Evolutionary conservation across 2,888 invertebrate species (phyloP).

Genomic region (Hirtodrosophila alboralis): DNA sequence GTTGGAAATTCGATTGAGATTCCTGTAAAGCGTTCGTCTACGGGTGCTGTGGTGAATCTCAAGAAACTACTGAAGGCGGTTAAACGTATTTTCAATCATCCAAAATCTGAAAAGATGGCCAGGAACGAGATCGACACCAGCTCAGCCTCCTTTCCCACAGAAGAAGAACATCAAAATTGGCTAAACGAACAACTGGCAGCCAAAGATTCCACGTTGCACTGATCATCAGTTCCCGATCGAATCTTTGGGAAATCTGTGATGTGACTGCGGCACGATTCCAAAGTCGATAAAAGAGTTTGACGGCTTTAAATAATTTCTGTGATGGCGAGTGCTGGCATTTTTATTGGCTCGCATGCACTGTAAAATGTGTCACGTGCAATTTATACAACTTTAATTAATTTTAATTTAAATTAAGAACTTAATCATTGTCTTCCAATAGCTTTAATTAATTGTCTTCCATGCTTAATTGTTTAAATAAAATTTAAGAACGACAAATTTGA

Average conservation of each 20-base stretch:
- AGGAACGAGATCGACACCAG: background rate
- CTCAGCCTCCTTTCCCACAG: constrained; percentile 38
- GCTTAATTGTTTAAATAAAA: constrained; percentile 59
- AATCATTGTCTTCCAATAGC: constrained; percentile 62
- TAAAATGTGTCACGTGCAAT: constrained; percentile 34
- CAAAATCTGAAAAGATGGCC: constrained; percentile 23
- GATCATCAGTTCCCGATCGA: constrained; percentile 3
- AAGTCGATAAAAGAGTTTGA: constrained; percentile 42
- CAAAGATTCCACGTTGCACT: constrained; percentile 12
- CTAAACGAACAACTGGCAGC: constrained; percentile 64
- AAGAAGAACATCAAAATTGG: constrained; percentile 70
- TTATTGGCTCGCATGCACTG: constrained; percentile 12
- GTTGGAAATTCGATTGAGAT: constrained; percentile 17
- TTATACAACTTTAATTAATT: constrained; percentile 13
- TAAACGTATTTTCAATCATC: constrained; percentile 49
- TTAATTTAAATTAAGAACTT: constrained; percentile 31
- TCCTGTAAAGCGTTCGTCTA: constrained; percentile 40
- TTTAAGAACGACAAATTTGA: too few relatives aligned
- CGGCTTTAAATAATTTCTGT: constrained; percentile 64
- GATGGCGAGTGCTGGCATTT: constrained; percentile 57
- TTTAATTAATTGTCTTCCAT: constrained; percentile 58
- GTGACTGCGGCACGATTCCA: constrained; percentile 26
- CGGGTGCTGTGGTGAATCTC: constrained; percentile 56
- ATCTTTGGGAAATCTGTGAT: constrained; percentile 53
- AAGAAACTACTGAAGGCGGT: constrained; percentile 61